phyloP scores from a whole-genome alignment of 2,888 invertebrate genomes.

The Escarpia spicata region DNA sequence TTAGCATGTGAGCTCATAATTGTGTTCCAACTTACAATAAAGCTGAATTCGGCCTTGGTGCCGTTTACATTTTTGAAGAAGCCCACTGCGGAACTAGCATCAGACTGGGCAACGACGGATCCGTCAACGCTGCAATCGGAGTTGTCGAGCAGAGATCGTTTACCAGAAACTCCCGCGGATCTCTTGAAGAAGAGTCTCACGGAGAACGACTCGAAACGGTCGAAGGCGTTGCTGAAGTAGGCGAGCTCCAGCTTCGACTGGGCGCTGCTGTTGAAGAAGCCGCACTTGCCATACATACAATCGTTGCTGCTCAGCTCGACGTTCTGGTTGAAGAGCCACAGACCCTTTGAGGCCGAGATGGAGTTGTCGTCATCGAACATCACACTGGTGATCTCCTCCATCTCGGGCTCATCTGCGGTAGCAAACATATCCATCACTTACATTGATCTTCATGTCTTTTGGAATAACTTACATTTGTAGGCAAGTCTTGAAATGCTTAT shows the following conservation, averaged over 20 bases:
- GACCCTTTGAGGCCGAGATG: conserved; percentile 18
- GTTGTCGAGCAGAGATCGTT: conserved; percentile 13
- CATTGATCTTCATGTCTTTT: background rate
- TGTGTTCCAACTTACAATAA: background rate
- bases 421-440: background rate
- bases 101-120: background rate
- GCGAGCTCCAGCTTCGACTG: conserved; percentile 21
- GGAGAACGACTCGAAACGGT: conserved; percentile 8
- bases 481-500: too few relatives aligned
- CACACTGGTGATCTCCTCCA: background rate
- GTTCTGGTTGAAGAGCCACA: conserved; percentile 18
- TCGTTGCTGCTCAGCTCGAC: background rate
- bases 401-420: background rate
- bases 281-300: background rate
- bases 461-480: too few relatives aligned
- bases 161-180: background rate
- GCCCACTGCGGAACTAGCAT: background rate
- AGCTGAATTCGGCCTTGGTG: background rate
- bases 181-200: conserved; percentile 20
- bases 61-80: too few relatives aligned
- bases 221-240: conserved; percentile 23
- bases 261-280: conserved; percentile 22
- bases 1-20: too few relatives aligned
- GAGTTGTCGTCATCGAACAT: background rate
- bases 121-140: background rate